Evolutionary conservation across 2,113 vertebrate species (phyloP), one percentile per base, ranked within the genome.

Genomic region (Lepus americanus): DNA sequence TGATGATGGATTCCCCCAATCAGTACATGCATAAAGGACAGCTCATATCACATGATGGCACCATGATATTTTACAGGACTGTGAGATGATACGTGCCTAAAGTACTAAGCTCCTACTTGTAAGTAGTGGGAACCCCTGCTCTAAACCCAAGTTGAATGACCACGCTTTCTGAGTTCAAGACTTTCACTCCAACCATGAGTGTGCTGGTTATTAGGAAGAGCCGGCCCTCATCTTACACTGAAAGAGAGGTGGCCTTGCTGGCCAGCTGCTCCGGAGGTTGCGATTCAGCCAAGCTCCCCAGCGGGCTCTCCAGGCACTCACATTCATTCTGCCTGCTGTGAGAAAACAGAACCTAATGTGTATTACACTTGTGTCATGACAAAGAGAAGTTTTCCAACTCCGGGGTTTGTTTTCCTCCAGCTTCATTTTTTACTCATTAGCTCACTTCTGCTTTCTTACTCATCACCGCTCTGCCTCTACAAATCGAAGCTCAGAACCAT

Each of bases 371-470:
- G 53, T 69, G 20, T 29, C 63, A n/a, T 63, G 66, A 91, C 22
- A 2, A 6, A 66, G 80, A 83, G 19, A 59, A 11, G 0, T 61
- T 36, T 51, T 31, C 29, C n/a, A 25, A 33, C 69, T 66, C 44
- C 59, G 27, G 44, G 82, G 39, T 22, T 5, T 13, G 22, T 33
- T 63, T 44, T 94, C 36, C 44, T 14, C 7, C 44, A 7, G 81
- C 25, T 27, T 92, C 67, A 10, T 22, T 76, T 77, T 53, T 12
- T 49, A 66, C 77, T 74, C 11, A 3, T 39, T 16, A 14, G 66
- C 39, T 84, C 49, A 36, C 51, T 83, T 88, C 39, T 66, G n/a
- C 74, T 63, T 94, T 29, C 61, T 90, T 31, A 66, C 49, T 88
- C 1, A 0, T 16, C 25, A 63, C 27, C 22, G 8, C 23, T 85